Percentiles rank a stretch among this genome's conserved stretches.
Conservation (phyloP, 2,888 invertebrate species). For the Pinctada fucata region DNA sequence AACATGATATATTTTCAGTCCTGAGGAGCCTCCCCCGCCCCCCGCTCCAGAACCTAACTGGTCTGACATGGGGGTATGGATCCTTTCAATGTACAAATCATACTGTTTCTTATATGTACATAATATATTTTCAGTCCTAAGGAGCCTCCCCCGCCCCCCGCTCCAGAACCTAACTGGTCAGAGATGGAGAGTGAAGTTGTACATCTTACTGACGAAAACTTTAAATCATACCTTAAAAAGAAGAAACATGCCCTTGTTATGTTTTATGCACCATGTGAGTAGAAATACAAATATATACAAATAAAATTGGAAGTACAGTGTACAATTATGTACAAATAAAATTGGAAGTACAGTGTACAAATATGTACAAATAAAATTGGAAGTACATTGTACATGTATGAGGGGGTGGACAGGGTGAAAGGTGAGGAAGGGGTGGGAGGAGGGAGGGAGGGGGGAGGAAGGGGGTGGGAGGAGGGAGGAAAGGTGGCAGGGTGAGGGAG, state of each 20-base stretch:
- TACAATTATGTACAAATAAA: too few species aligned
- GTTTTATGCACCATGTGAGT: constrained; percentile 95
- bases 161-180: constrained; percentile 87
- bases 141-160: constrained; percentile 89
- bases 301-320: background rate
- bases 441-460: too few species aligned
- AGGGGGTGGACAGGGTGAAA: too few species aligned
- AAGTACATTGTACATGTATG: background rate
- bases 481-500: too few species aligned
- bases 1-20: constrained; percentile 75
- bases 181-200: constrained; percentile 87
- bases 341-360: background rate
- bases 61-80: constrained; percentile 82
- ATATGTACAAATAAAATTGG: background rate
- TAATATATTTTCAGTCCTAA: constrained; percentile 80
- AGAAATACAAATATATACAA: too few species aligned
- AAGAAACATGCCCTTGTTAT: constrained; percentile 92
- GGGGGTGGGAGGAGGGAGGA: too few species aligned
- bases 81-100: too few species aligned
- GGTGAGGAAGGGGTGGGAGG: too few species aligned
- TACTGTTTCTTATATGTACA: too few species aligned
- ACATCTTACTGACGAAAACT: constrained; percentile 86
- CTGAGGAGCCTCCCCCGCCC: constrained; percentile 88
- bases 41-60: constrained; percentile 89
- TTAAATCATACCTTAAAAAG: constrained; percentile 86